Evolutionary conservation across 2,888 invertebrate genomes (phyloP), one percentile per base, ranked within the genome.

Genomic region (Thera obeliscata): DNA sequence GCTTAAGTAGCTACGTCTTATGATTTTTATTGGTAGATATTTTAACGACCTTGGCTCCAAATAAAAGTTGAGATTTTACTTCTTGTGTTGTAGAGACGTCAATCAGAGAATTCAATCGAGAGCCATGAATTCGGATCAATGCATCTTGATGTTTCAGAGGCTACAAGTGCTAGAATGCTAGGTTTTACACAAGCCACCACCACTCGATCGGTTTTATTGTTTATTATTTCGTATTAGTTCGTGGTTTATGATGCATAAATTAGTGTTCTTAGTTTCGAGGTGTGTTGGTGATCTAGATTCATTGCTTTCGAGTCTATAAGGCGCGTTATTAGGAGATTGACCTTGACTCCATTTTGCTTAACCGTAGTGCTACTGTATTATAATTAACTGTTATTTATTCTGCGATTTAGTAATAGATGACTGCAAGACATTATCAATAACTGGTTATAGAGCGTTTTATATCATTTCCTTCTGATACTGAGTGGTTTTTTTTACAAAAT

Each of bases 311-410:
- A 41, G 4, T 41, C 6, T 41, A 46, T 46, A 46, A 9, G 61
- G 70, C 68, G 64, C 64, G 66, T 55, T 67, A 64, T 63, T 67
- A 58, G 66, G 67, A 69, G 46, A 70, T 56, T 67, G 74, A 63
- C 71, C 73, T 75, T 74, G 70, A 67, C 69, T 73, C 57, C 58
- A 61, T 70, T 71, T 62, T 50, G 62, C 63, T 64, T 52, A 61
- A 70, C 67, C 67, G 58, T 56, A 59, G 56, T 56, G 65, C 71
- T 68, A 71, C 72, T 67, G 70, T 63, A 35, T 56, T 48, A 59
- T 59, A 57, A 49, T 58, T 55, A 56, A 64, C 56, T 61, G 65
- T 66, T 65, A 57, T 61, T 12, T 55, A 56, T 52, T 57, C 61
- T 54, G 56, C 56, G 41, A 35, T 61, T 56, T 35, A 33, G 36